Evolutionary conservation across 2,113 vertebrate genomes (phyloP).

Genomic region (Dipodomys spectabilis): DNA sequence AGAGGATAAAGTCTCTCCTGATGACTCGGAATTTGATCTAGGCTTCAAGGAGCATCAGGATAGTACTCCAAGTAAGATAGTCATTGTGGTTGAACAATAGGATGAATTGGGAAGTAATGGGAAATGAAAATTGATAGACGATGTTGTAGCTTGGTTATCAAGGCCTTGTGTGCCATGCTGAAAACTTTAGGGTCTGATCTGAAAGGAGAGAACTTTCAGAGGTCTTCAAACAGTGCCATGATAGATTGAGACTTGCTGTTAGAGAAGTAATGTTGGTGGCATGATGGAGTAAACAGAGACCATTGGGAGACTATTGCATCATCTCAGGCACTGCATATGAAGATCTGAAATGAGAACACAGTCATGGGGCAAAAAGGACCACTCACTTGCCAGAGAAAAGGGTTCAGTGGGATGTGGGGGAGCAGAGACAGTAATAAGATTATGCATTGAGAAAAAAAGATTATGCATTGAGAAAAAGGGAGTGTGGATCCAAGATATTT

Average conservation of each 20-base stretch:
- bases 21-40: neutral
- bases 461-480: neutral
- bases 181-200: neutral
- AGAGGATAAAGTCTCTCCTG: neutral
- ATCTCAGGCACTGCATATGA: neutral
- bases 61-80: constrained; percentile 18
- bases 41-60: constrained; percentile 3
- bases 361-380: neutral
- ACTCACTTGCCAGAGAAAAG: neutral
- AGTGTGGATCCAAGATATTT: neutral
- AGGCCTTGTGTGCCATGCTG: neutral
- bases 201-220: neutral
- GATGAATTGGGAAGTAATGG: neutral
- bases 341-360: neutral
- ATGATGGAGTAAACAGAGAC: neutral
- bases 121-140: neutral
- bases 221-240: neutral
- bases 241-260: neutral
- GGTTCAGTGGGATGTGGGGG: neutral
- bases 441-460: neutral
- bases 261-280: neutral
- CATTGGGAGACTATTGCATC: neutral
- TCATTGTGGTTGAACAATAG: neutral
- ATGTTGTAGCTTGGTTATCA: neutral
- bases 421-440: too few relatives aligned